Evolutionary conservation across 2,888 invertebrate species (phyloP).

Genomic region (Dasysyrphus tricinctus): DNA sequence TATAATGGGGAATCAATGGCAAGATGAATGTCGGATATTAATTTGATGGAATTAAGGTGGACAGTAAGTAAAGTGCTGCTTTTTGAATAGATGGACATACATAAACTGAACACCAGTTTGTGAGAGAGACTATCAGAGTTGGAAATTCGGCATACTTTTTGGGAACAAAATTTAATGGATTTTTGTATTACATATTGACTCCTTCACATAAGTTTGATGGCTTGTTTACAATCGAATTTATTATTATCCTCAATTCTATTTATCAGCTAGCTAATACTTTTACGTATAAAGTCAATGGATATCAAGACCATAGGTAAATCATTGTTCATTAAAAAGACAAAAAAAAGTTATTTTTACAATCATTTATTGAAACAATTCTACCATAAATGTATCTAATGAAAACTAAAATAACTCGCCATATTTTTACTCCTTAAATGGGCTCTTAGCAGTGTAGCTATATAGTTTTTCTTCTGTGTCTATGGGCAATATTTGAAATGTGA

Average conservation of each 20-base stretch:
- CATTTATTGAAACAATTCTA: too few relatives aligned
- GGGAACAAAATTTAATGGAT: constrained; percentile 14
- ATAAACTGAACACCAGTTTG: background rate
- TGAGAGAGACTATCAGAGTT: constrained; percentile 30
- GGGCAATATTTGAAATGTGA: too few relatives aligned
- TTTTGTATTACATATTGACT: background rate
- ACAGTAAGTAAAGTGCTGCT: constrained; percentile 59
- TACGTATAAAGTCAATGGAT: background rate
- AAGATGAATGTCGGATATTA: constrained; percentile 72
- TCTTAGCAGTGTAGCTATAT: too few relatives aligned
- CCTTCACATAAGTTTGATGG: background rate
- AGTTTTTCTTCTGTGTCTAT: too few relatives aligned
- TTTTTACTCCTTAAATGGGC: too few relatives aligned
- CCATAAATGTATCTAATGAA: too few relatives aligned
- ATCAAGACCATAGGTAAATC: too few relatives aligned
- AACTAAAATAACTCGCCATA: too few relatives aligned
- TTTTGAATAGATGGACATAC: constrained; percentile 16
- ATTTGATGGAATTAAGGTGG: constrained; percentile 75
- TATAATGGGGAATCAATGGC: constrained; percentile 72
- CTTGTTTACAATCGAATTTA: background rate
- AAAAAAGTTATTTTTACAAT: too few relatives aligned
- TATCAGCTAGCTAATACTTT: background rate
- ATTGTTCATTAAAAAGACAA: too few relatives aligned
- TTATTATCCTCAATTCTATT: background rate
- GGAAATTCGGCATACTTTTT: constrained; percentile 62